phyloP scores from a whole-genome alignment of 2,113 vertebrate genomes.

The Proteles cristata region DNA sequence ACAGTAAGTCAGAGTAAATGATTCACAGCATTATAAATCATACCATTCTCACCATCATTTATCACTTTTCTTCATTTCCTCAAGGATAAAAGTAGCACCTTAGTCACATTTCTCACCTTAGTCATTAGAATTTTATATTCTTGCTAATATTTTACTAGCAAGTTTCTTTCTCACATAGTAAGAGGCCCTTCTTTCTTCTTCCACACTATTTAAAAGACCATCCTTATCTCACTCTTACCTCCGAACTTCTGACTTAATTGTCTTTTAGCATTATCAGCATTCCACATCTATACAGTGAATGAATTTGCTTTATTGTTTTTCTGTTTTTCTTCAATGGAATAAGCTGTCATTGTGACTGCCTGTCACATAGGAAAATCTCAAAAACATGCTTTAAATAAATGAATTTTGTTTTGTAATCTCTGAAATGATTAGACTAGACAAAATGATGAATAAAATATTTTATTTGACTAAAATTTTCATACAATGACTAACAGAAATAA shows the following conservation, averaged over 20 bases:
- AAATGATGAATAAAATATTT: neutral
- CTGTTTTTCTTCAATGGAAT: neutral
- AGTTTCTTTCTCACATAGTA: neutral
- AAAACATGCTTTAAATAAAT: neutral
- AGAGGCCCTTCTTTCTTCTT: neutral
- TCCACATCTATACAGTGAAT: neutral
- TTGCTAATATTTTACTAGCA: neutral
- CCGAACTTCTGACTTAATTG: neutral
- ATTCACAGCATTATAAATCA: neutral
- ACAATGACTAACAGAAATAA: neutral
- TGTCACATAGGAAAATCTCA: neutral
- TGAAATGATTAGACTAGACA: neutral
- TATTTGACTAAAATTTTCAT: conserved; percentile 1
- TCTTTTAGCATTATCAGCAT: neutral
- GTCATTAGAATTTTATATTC: neutral
- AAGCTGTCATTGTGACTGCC: neutral
- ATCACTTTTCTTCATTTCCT: conserved; percentile 14
- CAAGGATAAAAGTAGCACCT: neutral
- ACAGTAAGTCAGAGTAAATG: neutral
- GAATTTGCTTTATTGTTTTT: neutral
- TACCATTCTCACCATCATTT: neutral
- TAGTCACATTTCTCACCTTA: neutral
- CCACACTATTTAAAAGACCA: neutral
- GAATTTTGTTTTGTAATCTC: neutral
- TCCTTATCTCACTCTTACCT: neutral